Percentiles rank a stretch among this genome's conserved stretches.
Evolutionary conservation across 2,113 vertebrate genomes (phyloP).

Genomic region (Pan paniscus): DNA sequence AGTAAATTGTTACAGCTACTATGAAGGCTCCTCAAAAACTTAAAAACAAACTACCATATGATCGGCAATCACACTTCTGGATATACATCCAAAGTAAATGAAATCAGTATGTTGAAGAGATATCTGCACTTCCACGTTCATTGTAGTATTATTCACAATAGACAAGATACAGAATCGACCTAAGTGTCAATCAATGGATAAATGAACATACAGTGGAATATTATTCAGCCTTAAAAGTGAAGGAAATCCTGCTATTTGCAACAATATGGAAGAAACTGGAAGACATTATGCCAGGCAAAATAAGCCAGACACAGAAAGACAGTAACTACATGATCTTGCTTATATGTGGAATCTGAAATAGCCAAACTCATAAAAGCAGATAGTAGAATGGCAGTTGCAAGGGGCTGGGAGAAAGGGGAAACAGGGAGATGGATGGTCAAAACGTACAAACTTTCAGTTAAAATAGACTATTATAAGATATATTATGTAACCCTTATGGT

Average conservation of each 20-base stretch:
- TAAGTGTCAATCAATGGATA: not conserved
- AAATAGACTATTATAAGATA: not conserved
- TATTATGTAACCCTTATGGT: not conserved
- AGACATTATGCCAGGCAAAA: not conserved
- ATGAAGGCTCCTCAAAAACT: not conserved
- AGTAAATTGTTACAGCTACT: not conserved
- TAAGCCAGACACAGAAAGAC: not conserved
- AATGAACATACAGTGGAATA: not conserved
- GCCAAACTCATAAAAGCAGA: not conserved
- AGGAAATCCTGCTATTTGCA: not conserved
- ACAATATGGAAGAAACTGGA: not conserved
- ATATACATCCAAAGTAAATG: not conserved
- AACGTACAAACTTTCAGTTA: not conserved
- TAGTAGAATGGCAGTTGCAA: not conserved
- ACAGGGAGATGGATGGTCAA: not conserved
- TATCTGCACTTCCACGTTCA: not conserved
- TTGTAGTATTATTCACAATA: not conserved
- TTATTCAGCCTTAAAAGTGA: not conserved
- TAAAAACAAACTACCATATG: not conserved
- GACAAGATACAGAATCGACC: not conserved
- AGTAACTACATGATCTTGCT: not conserved
- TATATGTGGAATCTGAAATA: not conserved
- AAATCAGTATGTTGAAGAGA: not conserved
- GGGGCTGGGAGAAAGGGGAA: not conserved
- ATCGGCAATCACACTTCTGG: not conserved